Percentiles rank a stretch among this genome's conserved stretches.
phyloP scores from a whole-genome alignment of 2,797 vertebrate species.

The Chrosomus eos region DNA sequence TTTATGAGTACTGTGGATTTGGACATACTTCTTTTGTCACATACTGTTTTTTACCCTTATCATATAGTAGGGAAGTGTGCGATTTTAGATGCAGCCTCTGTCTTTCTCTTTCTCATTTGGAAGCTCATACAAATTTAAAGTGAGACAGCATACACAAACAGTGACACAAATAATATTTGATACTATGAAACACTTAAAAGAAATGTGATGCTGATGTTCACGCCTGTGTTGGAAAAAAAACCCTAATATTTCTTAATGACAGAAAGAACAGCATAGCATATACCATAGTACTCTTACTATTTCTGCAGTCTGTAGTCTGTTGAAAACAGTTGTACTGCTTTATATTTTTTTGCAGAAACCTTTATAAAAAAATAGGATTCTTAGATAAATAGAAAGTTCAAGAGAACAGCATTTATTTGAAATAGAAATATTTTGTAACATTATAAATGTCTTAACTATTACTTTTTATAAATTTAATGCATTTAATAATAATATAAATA shows the following conservation, averaged over 20 bases:
- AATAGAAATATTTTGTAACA: too few species aligned
- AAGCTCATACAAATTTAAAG: constrained; percentile 31
- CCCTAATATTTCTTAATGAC: not conserved
- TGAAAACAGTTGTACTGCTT: too few species aligned
- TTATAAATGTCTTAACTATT: too few species aligned
- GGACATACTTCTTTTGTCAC: not conserved
- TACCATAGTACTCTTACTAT: not conserved
- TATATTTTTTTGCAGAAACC: too few species aligned
- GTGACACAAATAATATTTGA: constrained; percentile 2
- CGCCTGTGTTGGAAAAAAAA: not conserved
- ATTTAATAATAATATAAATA: too few species aligned
- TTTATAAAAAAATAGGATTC: too few species aligned
- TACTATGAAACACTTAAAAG: constrained; percentile 20
- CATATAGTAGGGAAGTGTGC: not conserved
- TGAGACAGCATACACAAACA: constrained; percentile 30
- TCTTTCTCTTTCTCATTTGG: constrained; percentile 31
- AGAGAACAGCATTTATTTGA: too few species aligned
- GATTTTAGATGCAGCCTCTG: not conserved
- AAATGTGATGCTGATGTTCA: not conserved
- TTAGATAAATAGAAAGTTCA: too few species aligned
- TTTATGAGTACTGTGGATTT: not conserved
- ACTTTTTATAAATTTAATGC: too few species aligned
- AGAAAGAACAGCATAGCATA: not conserved
- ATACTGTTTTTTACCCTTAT: not conserved
- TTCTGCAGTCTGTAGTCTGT: not conserved